Evolutionary conservation across 2,113 vertebrate species (phyloP).

Genomic region (Varanus salvator): DNA sequence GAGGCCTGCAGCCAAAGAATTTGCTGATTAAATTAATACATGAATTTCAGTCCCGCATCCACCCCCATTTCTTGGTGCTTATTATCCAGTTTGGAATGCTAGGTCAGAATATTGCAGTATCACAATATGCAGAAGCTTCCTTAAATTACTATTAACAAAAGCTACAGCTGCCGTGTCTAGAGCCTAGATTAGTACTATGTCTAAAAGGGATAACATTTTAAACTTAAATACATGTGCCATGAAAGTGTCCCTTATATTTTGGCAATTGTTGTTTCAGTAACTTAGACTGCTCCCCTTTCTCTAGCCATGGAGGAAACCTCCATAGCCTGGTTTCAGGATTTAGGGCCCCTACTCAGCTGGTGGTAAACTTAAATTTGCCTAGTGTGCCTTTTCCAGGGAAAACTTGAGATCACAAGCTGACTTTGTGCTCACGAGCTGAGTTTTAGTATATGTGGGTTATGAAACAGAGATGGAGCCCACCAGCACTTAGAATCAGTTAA

Average conservation of each 20-base stretch:
- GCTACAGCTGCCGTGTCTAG: background rate
- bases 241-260: background rate
- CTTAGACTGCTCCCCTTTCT: too few species aligned
- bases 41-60: background rate
- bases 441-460: too few species aligned
- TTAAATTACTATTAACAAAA: background rate
- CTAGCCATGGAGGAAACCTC: too few species aligned
- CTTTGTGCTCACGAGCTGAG: too few species aligned
- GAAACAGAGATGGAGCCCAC: too few species aligned
- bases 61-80: background rate
- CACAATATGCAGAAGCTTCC: background rate
- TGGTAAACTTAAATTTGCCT: too few species aligned
- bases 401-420: too few species aligned
- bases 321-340: too few species aligned
- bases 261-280: too few species aligned
- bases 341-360: too few species aligned
- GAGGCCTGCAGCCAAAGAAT: background rate
- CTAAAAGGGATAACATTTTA: background rate
- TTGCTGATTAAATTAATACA: background rate
- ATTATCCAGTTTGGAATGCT: background rate
- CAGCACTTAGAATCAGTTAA: too few species aligned
- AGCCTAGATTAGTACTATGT: background rate
- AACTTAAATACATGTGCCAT: background rate
- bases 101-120: background rate
- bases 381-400: too few species aligned